These are phyloP conservation scores for Tipula helvola DNA, from an alignment of 2,888 invertebrate genomes.

Conservation along the genomic window DNA sequence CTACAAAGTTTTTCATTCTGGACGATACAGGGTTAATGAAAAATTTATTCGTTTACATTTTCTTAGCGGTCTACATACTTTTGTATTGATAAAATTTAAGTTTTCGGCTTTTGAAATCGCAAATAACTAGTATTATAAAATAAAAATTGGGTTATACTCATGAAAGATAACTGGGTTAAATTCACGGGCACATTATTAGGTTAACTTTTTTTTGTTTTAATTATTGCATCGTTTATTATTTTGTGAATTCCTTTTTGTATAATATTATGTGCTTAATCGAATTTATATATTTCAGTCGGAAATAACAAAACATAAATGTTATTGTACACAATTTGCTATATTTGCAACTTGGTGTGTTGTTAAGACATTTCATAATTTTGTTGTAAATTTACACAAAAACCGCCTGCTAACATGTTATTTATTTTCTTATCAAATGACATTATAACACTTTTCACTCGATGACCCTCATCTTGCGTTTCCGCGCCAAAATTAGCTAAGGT, in stretches of 20 bases:
- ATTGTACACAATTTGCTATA: neutral
- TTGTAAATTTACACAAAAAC: neutral
- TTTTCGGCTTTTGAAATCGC: no score
- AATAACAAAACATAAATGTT: neutral
- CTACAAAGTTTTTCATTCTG: no score
- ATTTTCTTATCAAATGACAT: neutral
- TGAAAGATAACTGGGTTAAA: no score
- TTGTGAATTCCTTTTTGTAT: neutral
- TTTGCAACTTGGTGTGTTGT: neutral
- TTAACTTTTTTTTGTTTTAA: neutral
- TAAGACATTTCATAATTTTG: neutral
- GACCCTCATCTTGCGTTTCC: neutral
- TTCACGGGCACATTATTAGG: neutral
- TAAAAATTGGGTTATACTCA: no score
- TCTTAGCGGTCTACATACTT: no score
- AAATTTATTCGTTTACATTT: no score
- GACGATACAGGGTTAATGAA: no score
- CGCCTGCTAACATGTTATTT: neutral
- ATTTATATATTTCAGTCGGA: neutral
- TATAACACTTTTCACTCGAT: neutral
- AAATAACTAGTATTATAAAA: no score
- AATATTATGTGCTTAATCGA: neutral
- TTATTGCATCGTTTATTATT: neutral
- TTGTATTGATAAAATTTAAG: no score
- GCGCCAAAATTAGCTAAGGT: neutral